Base-by-base conservation (phyloP, 2,797 vertebrate genomes). In the Bufotes viridis region DNA sequence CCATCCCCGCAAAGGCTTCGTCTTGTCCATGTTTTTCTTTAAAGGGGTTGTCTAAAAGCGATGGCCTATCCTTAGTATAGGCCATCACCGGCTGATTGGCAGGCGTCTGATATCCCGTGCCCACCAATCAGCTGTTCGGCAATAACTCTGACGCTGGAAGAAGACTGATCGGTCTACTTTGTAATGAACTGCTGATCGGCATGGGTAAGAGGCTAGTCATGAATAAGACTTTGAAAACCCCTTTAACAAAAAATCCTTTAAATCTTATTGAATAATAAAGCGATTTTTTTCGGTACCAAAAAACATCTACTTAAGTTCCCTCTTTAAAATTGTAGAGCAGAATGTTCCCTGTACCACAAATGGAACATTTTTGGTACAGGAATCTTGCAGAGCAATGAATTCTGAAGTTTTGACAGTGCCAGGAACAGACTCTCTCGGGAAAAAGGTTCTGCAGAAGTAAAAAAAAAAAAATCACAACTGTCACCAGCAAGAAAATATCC, bases 351-450 rank as follows among this genome's bases (percentile, higher is more conserved):
- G 57, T 13, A 42, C 26, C 67, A 72, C 9, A 60, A 72, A 74
- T 75, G 18, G 55, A 75, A 75, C 29, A 63, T 75, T 74, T 34
- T 75, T 75, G 22, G 57, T 61, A 60, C 14, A 84, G 24, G 55
- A 8, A 84, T n/a, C 57, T 74, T 84, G 70, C 26, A 60, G 12
- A 61, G 20, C 34, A n/a, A 75, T n/a, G 22, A 34, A 51, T 74
- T 84, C 55, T 69, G 49, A 55, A 18, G n/a, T 51, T 76, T 42
- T 42, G 69, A 29, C 24, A 58, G 24, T 22, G 18, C 65, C 17
- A 34, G 26, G 82, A 84, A 51, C 70, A 75, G 29, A 17, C 8
- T 76, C 74, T 11, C 55, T 17, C 1, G 42, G 29, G 70, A 18
- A 84, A 69, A 60, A 58, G 13, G 24, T 29, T 84, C 18, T 58